A percentile compares a stretch with the other conserved stretches of the same genome.
These are phyloP conservation scores for Urocyon cinereoargenteus DNA, from an alignment of 2,797 vertebrate species.

Conservation along the genomic window DNA sequence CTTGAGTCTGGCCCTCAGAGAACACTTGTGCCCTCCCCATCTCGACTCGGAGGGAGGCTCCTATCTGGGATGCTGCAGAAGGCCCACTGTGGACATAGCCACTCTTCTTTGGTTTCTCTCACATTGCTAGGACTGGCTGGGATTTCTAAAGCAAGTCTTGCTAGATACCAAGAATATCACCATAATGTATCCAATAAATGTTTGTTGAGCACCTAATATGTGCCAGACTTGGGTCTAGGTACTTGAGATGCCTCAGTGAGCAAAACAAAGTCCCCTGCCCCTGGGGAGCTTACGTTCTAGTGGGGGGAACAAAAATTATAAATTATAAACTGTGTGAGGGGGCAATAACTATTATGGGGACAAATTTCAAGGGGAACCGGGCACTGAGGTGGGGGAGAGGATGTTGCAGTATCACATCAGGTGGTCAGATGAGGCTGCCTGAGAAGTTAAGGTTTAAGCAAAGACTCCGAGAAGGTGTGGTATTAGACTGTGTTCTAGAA, in stretches of 20 bases:
- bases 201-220: not conserved
- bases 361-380: not conserved
- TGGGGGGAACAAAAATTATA: not conserved
- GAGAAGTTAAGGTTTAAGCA: not conserved
- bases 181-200: not conserved
- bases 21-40: not conserved
- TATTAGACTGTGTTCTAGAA: not conserved
- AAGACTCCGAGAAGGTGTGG: not conserved
- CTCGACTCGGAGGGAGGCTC: not conserved
- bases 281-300: not conserved
- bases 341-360: not conserved
- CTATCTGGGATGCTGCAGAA: fast-evolving
- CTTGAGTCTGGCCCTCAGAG: too few relatives aligned
- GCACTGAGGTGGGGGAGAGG: not conserved
- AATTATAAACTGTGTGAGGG: too few relatives aligned
- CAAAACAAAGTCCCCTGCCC: not conserved
- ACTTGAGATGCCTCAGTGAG: not conserved
- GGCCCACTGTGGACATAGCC: not conserved
- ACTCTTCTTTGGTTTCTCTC: not conserved
- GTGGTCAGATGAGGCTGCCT: not conserved
- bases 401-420: not conserved
- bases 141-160: not conserved
- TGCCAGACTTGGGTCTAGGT: not conserved
- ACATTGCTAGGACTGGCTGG: not conserved
- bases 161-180: not conserved